Base-by-base conservation (phyloP, 2,797 vertebrate species). In the Leuciscus waleckii region DNA sequence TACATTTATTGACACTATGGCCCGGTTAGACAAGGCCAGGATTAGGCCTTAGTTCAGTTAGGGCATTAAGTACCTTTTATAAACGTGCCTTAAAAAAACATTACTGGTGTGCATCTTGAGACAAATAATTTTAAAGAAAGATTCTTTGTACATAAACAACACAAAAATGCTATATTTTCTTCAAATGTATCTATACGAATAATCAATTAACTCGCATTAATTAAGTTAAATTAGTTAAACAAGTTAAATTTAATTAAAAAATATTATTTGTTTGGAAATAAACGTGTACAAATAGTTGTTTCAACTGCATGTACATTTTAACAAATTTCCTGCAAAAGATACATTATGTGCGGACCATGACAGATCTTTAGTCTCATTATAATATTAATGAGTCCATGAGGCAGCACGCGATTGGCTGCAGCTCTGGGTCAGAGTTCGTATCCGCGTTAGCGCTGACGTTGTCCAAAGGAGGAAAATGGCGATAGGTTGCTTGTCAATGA, bases 381-480 rank as follows among this genome's bases (percentile, higher is more conserved):
- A 61, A 79, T 84, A 84, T 85, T 85, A 43, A 51, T 91, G 32
- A 61, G 29, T 81, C 84, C 82, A 89, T 79, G 87, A 89, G 86
- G 89, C 89, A 87, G 37, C 26, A 51, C 41, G 21, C 92, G 91
- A 96, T 95, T 96, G 95, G 95, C 84, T 92, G 78, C 54, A 35
- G 75, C 3, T 7, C 11, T 32, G 86, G 93, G 92, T 94, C 91
- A 93, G 86, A 92, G 94, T 91, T 91, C 8, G 90, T 56, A 39
- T 11, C 16, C 9, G 71, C 56, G 83, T 86, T 93, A 94, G 93
- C 84, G 95, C 95, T 96, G 95, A 96, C 96, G 96, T 95, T 94
- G 90, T 89, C 93, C 95, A 94, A 89, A 90, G 88, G 79, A 90
- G 89, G 84, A 94, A 95, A 94, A 96, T 96, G 96, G 95, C 94